Evolutionary conservation across 2,888 invertebrate genomes (phyloP).

Genomic region (Heliconius ethilla): DNA sequence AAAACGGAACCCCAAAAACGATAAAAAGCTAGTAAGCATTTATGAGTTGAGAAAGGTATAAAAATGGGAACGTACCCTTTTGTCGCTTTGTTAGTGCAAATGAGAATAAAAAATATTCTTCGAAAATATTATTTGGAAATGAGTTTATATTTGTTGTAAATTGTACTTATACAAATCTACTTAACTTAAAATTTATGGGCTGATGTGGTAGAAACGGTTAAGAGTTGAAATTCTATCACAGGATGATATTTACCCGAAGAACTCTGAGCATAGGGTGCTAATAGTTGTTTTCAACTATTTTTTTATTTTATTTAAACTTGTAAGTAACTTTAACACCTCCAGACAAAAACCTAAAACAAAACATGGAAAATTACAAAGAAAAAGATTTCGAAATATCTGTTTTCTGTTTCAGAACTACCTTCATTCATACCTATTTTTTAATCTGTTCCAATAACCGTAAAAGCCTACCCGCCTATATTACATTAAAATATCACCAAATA

Average conservation of each 20-base stretch:
- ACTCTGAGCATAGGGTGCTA: too few relatives aligned
- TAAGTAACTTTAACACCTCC: too few relatives aligned
- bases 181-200: not conserved
- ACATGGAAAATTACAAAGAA: too few relatives aligned
- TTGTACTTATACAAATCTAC: not conserved
- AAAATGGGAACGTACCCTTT: conserved; percentile 56
- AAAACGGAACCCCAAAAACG: conserved; percentile 47
- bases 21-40: conserved; percentile 70
- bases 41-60: conserved; percentile 57
- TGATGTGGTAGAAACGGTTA: too few relatives aligned
- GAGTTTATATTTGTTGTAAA: not conserved
- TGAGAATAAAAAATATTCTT: conserved; percentile 29
- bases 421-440: too few relatives aligned
- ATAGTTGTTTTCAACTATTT: too few relatives aligned
- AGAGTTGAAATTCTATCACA: too few relatives aligned
- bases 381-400: too few relatives aligned
- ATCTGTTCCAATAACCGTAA: not conserved
- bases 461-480: not conserved
- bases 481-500: conserved; percentile 13
- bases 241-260: too few relatives aligned
- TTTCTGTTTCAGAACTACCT: too few relatives aligned
- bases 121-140: conserved; percentile 2
- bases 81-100: conserved; percentile 53
- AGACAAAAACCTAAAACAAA: too few relatives aligned
- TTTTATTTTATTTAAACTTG: too few relatives aligned